Conservation (phyloP, 2,113 vertebrate genomes). For the Aleadryas rufinucha region DNA sequence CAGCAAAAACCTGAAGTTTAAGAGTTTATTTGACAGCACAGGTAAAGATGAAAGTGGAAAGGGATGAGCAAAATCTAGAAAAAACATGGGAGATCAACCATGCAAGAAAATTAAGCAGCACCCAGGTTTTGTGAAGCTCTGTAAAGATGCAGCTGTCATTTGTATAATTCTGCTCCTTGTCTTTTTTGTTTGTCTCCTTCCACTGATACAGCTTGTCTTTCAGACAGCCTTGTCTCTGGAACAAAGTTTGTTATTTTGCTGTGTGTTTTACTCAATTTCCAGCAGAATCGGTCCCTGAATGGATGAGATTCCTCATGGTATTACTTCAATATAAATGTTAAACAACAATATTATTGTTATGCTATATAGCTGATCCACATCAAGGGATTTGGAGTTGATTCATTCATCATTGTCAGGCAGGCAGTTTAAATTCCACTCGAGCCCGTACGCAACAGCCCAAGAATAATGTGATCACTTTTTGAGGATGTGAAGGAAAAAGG, state of each 20-base stretch:
- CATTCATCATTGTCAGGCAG: conserved; percentile 63
- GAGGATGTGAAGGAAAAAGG: conserved; percentile 6
- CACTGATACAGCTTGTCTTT: background rate
- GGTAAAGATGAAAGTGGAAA: background rate
- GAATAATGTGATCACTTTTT: conserved; percentile 34
- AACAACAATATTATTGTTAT: conserved; percentile 61
- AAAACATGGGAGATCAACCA: background rate
- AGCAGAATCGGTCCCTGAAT: background rate
- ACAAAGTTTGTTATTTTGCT: background rate
- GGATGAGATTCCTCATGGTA: background rate
- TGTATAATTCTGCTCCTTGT: background rate
- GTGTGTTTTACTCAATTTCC: background rate
- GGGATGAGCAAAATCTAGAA: background rate
- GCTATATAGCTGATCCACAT: conserved; percentile 44
- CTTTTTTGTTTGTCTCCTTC: background rate
- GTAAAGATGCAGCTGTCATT: background rate
- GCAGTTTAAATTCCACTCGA: conserved; percentile 21
- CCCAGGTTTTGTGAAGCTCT: background rate
- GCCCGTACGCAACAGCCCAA: background rate
- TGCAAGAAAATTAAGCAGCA: background rate
- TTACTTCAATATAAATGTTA: conserved; percentile 53
- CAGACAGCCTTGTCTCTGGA: background rate
- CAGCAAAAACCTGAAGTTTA: background rate
- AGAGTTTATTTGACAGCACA: background rate
- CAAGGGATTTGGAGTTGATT: conserved; percentile 49